Base-by-base conservation (phyloP, 2,888 invertebrate genomes). In the Nebria brevicollis region DNA sequence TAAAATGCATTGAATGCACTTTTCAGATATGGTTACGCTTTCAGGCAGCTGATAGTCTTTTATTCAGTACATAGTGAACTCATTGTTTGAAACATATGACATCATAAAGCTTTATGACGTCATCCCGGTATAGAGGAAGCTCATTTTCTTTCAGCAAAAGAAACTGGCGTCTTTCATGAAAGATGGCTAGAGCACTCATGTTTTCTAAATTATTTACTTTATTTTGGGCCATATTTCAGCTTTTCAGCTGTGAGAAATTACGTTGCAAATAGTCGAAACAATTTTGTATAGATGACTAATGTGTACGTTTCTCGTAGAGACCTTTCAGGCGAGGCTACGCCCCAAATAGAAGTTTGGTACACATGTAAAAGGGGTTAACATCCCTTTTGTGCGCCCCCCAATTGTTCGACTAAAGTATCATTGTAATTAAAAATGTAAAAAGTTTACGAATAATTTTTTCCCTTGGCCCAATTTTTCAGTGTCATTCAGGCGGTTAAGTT, bases 41-140 rank as follows among this genome's bases (percentile, higher is more conserved):
- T 34, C 34, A 34, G 34, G 34, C 34, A 34, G 34, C 34, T 34
- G 54, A 13, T 54, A 11, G 54, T 11, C 0, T 54, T 54, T 54
- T 54, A 54, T 54, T 54, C 54, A 54, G 54, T 8, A 54, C 54
- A 13, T 54, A 54, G 54, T 70, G 70, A 15, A 20, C 75, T 79
- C 75, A 75, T 79, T 79, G 79, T 79, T 15, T 43, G 72, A 75
- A 75, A 80, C 80, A 80, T 80, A 80, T 80, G 80, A 80, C 72
- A 75, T 80, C 80, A 80, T 80, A 75, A 80, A 34, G 75, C 72
- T 68, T 75, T 34, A 79, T 70, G 75, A 80, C 80, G 75, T 80
- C 15, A 34, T 75, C 70, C 80, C 75, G 26, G 75, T 64, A 72
- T 65, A 72, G 75, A 80, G 80, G 75, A 80, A 75, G 70, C 80